Base-by-base conservation (phyloP, 92 coral and sea anemone species). In the Epizoanthus scotinus region DNA sequence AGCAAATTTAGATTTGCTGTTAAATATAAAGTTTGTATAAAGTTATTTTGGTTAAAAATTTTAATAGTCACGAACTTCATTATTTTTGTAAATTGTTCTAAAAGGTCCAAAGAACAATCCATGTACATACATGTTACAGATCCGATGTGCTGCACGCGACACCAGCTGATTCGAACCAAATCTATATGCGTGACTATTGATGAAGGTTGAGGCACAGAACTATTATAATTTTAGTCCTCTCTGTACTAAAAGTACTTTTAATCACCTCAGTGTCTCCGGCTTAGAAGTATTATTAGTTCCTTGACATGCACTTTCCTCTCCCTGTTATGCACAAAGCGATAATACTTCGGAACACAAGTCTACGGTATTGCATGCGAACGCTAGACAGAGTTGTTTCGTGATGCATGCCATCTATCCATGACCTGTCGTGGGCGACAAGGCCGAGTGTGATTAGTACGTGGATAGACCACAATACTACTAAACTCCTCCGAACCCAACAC, bases 401-500 rank as follows among this genome's bases (percentile, higher is more conserved):
- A 55, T 74, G 21, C 55, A 0, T 57, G 18, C 8, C 66, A 29
- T 53, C 8, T 54, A 29, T 53, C 42, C 20, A 65, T 58, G 42
- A 58, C 80, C 80, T 74, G 44, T 20, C 28, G 56, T 13, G 74
- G 56, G 38, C 56, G 74, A 69, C 50, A n/a, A 69, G 54, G 74
- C n/a, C 38, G 74, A 69, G 56, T 18, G 74, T 69, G 74, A 69
- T 69, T 47, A 69, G 22, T 20, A 57, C 8, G 61, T 36, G 24
- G 38, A 74, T 38, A 57, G 54, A 74, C 67, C 65, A 58, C 80
- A 74, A 57, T 47, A 15, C 42, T 12, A 29, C 60, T 27, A 74
- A 74, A 27, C 53, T 74, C 80, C 8, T 74, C 80, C 38, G 67
- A 56, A 74, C 66, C 79, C 62, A 65, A 47, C 34, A 74, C 6